Evolutionary conservation across 1,140 invertebrate genomes (phyloP).

Genomic region (Rhagoletis pomonella): DNA sequence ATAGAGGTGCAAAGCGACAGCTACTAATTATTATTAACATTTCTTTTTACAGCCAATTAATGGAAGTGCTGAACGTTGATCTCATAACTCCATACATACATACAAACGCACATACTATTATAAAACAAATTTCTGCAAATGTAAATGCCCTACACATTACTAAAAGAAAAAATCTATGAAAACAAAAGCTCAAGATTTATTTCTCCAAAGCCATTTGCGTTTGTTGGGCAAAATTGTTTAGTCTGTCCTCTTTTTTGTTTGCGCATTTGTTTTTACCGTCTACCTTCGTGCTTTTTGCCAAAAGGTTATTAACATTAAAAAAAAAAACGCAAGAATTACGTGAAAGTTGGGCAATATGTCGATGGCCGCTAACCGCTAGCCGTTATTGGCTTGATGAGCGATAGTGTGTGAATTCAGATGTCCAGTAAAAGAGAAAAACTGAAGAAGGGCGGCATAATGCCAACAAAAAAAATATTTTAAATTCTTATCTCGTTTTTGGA

Average conservation of each 20-base stretch:
- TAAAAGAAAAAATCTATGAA: no score
- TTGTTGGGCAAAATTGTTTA: not conserved
- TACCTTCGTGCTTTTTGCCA: not conserved
- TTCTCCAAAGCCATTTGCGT: no score
- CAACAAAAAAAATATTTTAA: slow-evolving; percentile 66
- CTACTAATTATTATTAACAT: no score
- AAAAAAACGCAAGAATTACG: slow-evolving; percentile 66
- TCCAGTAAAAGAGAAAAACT: not conserved
- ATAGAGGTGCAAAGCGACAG: no score
- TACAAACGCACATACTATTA: no score
- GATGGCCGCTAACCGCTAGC: not conserved
- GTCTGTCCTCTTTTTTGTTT: not conserved
- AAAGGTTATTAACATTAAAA: slow-evolving; percentile 50
- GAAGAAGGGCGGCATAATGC: slow-evolving; percentile 60
- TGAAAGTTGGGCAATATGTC: slow-evolving; percentile 71
- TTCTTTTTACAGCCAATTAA: no score
- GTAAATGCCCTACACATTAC: no score
- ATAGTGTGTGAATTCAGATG: not conserved
- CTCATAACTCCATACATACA: no score
- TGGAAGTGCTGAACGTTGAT: no score
- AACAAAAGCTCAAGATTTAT: no score
- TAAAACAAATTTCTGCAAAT: no score
- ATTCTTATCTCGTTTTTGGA: slow-evolving; percentile 70
- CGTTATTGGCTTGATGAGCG: not conserved
- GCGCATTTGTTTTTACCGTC: not conserved